Percentiles rank a stretch among this genome's conserved stretches.
Conservation (phyloP, 2,888 invertebrate genomes). For the Tachina grossa region DNA sequence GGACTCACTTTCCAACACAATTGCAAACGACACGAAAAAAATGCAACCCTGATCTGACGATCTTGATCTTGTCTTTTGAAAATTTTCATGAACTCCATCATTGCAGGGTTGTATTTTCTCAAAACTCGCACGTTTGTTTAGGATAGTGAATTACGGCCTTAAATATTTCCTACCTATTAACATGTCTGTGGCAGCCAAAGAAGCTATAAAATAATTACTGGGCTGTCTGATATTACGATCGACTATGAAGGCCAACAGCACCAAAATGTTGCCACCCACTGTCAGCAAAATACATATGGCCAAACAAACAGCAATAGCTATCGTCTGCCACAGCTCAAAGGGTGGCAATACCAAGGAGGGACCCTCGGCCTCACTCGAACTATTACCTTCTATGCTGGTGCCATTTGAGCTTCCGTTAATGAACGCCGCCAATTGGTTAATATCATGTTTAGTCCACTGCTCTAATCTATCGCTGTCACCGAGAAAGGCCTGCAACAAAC, state of each 20-base stretch:
- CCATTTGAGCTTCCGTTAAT: constrained; percentile 75
- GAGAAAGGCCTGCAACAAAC: constrained; percentile 83
- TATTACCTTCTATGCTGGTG: constrained; percentile 72
- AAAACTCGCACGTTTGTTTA: too few species aligned
- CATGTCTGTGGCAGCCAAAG: constrained; percentile 98
- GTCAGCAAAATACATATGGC: constrained; percentile 95
- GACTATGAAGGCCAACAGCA: constrained; percentile 96
- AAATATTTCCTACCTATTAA: constrained; percentile 88
- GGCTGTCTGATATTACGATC: constrained; percentile 97
- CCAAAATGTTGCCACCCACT: constrained; percentile 97
- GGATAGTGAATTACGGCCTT: too few species aligned
- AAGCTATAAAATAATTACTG: constrained; percentile 99
- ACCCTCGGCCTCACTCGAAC: constrained; percentile 74
- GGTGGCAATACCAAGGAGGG: constrained; percentile 88
- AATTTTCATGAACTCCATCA: too few species aligned
- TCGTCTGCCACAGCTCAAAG: constrained; percentile 94
- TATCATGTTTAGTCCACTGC: constrained; percentile 79
- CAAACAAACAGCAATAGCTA: constrained; percentile 93
- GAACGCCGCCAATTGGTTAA: constrained; percentile 77
- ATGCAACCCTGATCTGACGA: too few species aligned
- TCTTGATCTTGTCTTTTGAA: too few species aligned
- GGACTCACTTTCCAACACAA: too few species aligned
- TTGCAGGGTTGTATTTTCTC: too few species aligned
- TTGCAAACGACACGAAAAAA: too few species aligned
- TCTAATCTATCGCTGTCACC: constrained; percentile 82